Evolutionary conservation across 2,888 invertebrate genomes (phyloP).

Genomic region (Lysandra coridon): DNA sequence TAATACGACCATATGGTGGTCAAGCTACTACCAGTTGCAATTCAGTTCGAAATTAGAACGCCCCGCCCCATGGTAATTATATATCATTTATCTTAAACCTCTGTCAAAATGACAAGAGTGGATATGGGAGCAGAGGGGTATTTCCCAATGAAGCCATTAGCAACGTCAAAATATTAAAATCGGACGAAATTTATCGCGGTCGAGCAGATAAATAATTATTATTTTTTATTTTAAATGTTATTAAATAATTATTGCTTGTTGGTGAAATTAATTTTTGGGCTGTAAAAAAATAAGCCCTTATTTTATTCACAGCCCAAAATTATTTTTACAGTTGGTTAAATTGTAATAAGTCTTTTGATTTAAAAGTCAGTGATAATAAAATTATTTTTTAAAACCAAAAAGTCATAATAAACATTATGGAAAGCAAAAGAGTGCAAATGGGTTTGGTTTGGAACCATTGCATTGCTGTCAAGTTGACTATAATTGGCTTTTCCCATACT

Average conservation of each 20-base stretch:
- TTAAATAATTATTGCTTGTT: neutral
- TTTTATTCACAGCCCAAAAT: too few species aligned
- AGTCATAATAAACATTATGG: too few species aligned
- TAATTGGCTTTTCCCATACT: too few species aligned
- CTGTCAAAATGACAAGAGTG: constrained; percentile 24
- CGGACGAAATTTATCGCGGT: neutral
- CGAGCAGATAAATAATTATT: neutral
- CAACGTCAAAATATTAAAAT: constrained; percentile 14
- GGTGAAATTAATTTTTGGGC: neutral
- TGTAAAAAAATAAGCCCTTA: neutral
- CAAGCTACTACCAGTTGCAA: neutral
- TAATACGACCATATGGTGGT: neutral
- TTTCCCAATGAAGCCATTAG: neutral
- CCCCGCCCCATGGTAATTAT: constrained; percentile 11
- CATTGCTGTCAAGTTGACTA: too few species aligned
- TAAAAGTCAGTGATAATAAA: too few species aligned
- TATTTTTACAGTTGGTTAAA: too few species aligned
- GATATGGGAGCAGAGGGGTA: constrained; percentile 1
- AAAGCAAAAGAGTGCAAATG: too few species aligned
- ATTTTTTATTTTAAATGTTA: neutral
- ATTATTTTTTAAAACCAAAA: too few species aligned
- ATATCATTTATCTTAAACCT: constrained; percentile 31
- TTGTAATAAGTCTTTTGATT: too few species aligned
- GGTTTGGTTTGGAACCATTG: too few species aligned
- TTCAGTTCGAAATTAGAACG: constrained; percentile 7